phyloP scores from a whole-genome alignment of 2,888 invertebrate species.

The Apotomis turbidana region DNA sequence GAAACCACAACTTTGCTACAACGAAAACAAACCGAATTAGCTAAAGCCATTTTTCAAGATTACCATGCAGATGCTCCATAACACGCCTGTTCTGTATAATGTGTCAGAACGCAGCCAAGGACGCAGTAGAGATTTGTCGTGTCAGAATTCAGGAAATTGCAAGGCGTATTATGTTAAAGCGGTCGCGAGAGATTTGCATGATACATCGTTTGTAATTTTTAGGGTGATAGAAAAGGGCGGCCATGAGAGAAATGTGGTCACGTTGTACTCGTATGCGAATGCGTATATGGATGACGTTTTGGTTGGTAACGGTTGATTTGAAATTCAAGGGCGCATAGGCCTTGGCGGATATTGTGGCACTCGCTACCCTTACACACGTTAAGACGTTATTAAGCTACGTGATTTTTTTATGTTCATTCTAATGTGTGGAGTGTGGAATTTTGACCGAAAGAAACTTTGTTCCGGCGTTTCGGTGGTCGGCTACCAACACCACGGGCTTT shows the following conservation, averaged over 20 bases:
- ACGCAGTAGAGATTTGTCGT: constrained; percentile 38
- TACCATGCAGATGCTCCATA: constrained; percentile 19
- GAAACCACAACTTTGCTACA: not conserved
- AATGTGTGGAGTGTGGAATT: too few relatives aligned
- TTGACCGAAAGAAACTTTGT: too few relatives aligned
- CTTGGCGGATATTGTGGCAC: constrained; percentile 11
- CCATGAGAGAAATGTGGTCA: constrained; percentile 34
- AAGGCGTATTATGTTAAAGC: constrained; percentile 40
- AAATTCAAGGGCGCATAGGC: constrained; percentile 19
- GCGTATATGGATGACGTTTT: constrained; percentile 10
- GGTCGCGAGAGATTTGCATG: constrained; percentile 39
- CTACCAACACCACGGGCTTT: too few relatives aligned
- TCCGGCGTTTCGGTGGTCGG: too few relatives aligned
- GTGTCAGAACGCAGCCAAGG: constrained; percentile 36
- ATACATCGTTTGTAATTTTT: constrained; percentile 42
- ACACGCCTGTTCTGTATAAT: constrained; percentile 25
- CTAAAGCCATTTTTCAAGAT: constrained; percentile 11
- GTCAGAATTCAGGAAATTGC: constrained; percentile 30
- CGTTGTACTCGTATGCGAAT: constrained; percentile 15
- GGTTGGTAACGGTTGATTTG: constrained; percentile 11
- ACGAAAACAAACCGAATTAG: constrained; percentile 6
- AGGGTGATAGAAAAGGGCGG: constrained; percentile 33
- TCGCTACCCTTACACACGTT: not conserved
- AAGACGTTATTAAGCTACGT: too few relatives aligned
- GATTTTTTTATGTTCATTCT: too few relatives aligned